Base-by-base conservation (phyloP, 2,888 invertebrate genomes). In the Trichopoda pennipes region DNA sequence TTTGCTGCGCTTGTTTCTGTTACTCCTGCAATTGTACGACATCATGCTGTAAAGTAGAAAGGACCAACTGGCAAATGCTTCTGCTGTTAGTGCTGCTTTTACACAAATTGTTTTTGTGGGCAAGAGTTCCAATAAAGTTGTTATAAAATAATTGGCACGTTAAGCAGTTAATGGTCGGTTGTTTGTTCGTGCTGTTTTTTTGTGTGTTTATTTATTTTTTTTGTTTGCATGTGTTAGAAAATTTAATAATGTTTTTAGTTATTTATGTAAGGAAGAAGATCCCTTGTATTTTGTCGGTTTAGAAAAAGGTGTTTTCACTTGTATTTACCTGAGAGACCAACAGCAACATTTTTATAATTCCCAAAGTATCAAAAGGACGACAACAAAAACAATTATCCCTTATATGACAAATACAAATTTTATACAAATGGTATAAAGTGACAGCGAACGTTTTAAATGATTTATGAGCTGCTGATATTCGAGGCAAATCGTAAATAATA, bases 91-190 rank as follows among this genome's bases (percentile, higher is more conserved):
- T 55, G 66, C 44, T 75, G 47, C 23, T 66, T 47, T 38, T 55
- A 70, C 56, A 81, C 66, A 83, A 83, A 80, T 75, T 75, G 64
- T 76, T 72, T 73, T 72, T 75, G 53, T 60, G 61, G 69, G 63
- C 72, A 66, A 73, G 84, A 75, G 70, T 83, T 84, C 80, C 80
- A 83, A 85, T 84, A 84, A 84, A 83, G 79, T 81, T 73, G 72
- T 75, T 68, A 76, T 80, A 53, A 84, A 79, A 75, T 85, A 84
- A 84, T 84, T 85, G 84, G 83, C 84, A 83, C 81, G 79, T 79
- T 84, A 82, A 84, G 69, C 61, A 79, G 80, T 79, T 78, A 75
- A 78, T 80, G 74, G 64, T 58, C 12, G 49, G 60, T 70, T 72
- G 51, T 68, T 38, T 63, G 21, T 53, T 38, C 44, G 38, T 38